phyloP scores from a whole-genome alignment of 2,113 vertebrate genomes.

The Lepus europaeus region DNA sequence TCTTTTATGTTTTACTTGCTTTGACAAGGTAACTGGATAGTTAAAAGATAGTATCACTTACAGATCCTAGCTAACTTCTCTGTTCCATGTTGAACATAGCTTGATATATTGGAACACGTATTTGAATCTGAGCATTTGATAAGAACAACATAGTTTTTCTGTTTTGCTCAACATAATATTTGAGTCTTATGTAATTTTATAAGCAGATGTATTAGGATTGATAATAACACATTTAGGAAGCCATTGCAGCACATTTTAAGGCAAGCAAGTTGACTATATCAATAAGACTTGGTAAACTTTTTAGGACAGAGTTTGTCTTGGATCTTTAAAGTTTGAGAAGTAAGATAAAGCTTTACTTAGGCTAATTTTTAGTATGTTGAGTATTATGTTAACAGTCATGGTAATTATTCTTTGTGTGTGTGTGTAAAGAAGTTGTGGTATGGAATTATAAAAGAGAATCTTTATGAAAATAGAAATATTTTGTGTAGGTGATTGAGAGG shows the following conservation, averaged over 20 bases:
- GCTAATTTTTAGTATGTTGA: constrained; percentile 40
- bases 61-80: constrained; percentile 49
- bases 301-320: background rate
- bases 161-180: constrained; percentile 33
- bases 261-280: constrained; percentile 41
- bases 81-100: constrained; percentile 56
- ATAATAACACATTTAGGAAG: constrained; percentile 54
- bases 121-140: constrained; percentile 51
- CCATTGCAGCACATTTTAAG: constrained; percentile 25
- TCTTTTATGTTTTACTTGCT: constrained; percentile 76
- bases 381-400: constrained; percentile 42
- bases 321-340: constrained; percentile 50
- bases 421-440: constrained; percentile 6
- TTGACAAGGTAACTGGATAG: constrained; percentile 75
- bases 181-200: constrained; percentile 43
- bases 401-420: background rate
- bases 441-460: constrained; percentile 34
- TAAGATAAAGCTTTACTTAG: constrained; percentile 32
- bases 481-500: constrained; percentile 33
- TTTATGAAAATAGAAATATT: constrained; percentile 20
- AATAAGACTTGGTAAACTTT: constrained; percentile 42
- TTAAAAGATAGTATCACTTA: constrained; percentile 69
- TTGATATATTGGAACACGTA: constrained; percentile 51
- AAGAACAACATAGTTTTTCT: constrained; percentile 1
- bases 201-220: constrained; percentile 40